Base-by-base conservation (phyloP, 2,797 vertebrate species). In the Karalla daura region DNA sequence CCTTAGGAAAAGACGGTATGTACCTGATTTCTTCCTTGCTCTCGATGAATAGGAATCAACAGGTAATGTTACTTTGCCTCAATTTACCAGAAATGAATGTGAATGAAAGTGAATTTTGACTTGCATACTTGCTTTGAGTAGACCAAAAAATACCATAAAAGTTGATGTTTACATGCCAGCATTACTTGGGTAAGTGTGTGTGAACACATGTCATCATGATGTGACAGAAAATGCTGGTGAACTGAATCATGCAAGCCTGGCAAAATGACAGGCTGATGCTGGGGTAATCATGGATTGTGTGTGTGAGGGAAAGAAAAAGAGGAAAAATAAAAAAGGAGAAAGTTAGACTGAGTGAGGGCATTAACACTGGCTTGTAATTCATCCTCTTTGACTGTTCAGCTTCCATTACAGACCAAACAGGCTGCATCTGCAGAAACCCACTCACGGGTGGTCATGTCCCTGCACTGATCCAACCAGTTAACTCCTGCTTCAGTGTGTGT, bases 351-450 rank as follows among this genome's bases (percentile, higher is more conserved):
- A 62, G 30, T n/a, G n/a, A 17, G 23, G 45, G 21, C n/a, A n/a
- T 37, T 9, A 79, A 54, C 35, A 30, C 43, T 50, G 33, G 18
- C 51, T 65, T 62, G 63, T 76, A 78, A 84, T 91, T 81, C 77
- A 77, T 90, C 86, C 78, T 84, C 62, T 78, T 63, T 68, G 76
- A 78, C 81, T 69, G 65, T 76, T 61, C 80, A 78, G 87, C 70
- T 86, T 87, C 85, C 61, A 78, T 89, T 86, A 84, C 84, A 87
- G 86, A 82, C 85, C 86, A 85, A 90, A 89, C 86, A 89, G 78
- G 55, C 78, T 78, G 64, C 66, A 68, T 78, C 78, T 83, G 72
- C 55, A 77, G 76, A 79, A 61, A 66, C 32, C 63, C 67, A 49
- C 81, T 91, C 88, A 88, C 37, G 88, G 90, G 90, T 93, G 90